A percentile compares a stretch with the other conserved stretches of the same genome.
Conservation (phyloP, 1,140 invertebrate species). For the Ctenoplectra terminalis region DNA sequence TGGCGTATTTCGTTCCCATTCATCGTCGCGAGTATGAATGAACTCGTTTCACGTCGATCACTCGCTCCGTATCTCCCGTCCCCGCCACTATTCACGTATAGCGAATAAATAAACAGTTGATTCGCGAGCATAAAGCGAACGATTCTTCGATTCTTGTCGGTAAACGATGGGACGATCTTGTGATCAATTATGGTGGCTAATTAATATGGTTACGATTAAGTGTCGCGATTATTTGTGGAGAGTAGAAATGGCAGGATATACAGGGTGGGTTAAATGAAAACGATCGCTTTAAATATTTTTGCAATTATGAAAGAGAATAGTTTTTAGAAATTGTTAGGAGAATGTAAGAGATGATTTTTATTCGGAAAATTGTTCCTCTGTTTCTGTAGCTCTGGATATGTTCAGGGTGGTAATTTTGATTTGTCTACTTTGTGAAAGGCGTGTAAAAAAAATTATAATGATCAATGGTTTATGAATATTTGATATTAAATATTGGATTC, state of each 20-base stretch:
- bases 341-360: no score
- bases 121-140: conserved; percentile 60
- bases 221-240: not conserved
- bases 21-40: conserved; percentile 62
- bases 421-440: no score
- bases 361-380: no score
- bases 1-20: conserved; percentile 45
- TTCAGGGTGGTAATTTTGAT: no score
- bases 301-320: no score
- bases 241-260: not conserved
- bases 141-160: conserved; percentile 45
- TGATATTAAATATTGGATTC: no score
- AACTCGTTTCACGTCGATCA: conserved; percentile 72
- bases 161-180: not conserved
- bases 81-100: conserved; percentile 1
- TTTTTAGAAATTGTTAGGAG: no score
- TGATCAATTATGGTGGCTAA: conserved; percentile 35
- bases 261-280: no score
- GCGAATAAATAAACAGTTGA: conserved; percentile 70
- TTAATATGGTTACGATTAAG: conserved; percentile 56
- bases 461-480: no score
- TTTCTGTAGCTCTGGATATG: no score
- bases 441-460: no score
- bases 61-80: conserved; percentile 40
- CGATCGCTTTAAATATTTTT: no score